These are phyloP conservation scores for Labrus mixtus DNA, from an alignment of 2,113 vertebrate genomes.

Conservation along the genomic window DNA sequence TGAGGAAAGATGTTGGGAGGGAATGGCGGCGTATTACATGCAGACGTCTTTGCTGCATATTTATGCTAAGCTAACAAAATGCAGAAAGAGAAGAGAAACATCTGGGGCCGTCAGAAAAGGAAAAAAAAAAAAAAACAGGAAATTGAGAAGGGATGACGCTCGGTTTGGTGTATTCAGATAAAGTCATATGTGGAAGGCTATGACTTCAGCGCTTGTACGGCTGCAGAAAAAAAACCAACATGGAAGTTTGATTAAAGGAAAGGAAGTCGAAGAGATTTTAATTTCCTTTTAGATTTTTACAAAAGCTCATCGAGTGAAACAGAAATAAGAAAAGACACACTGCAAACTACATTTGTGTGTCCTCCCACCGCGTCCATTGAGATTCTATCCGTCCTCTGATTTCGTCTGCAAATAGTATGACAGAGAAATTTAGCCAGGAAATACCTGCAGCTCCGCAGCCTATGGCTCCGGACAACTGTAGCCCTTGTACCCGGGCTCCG, in stretches of 20 bases:
- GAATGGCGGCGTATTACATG: slow-evolving; percentile 37
- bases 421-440: slow-evolving; percentile 77
- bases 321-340: slow-evolving; percentile 14
- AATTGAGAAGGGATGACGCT: slow-evolving; percentile 65
- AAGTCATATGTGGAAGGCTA: slow-evolving; percentile 38
- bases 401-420: slow-evolving; percentile 79
- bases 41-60: slow-evolving; percentile 61
- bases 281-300: slow-evolving; percentile 61
- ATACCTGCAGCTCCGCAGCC: slow-evolving; percentile 76
- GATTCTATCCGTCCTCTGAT: slow-evolving; percentile 83
- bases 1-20: slow-evolving; percentile 51
- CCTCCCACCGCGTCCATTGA: slow-evolving; percentile 76
- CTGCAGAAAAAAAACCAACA: slow-evolving; percentile 33
- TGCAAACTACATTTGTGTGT: slow-evolving; percentile 35
- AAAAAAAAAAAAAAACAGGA: slow-evolving; percentile 51
- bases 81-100: slow-evolving; percentile 52
- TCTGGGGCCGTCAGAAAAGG: slow-evolving; percentile 59
- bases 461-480: slow-evolving; percentile 72
- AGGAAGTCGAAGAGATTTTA: slow-evolving; percentile 56
- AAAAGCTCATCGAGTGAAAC: slow-evolving; percentile 19
- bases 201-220: slow-evolving; percentile 1
- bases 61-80: slow-evolving; percentile 55
- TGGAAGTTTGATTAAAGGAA: slow-evolving; percentile 29
- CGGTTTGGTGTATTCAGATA: slow-evolving; percentile 47
- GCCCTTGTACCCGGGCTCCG: slow-evolving; percentile 73